Evolutionary conservation across 2,113 vertebrate genomes (phyloP).

Genomic region (Stomatorhinus ivindoensis): DNA sequence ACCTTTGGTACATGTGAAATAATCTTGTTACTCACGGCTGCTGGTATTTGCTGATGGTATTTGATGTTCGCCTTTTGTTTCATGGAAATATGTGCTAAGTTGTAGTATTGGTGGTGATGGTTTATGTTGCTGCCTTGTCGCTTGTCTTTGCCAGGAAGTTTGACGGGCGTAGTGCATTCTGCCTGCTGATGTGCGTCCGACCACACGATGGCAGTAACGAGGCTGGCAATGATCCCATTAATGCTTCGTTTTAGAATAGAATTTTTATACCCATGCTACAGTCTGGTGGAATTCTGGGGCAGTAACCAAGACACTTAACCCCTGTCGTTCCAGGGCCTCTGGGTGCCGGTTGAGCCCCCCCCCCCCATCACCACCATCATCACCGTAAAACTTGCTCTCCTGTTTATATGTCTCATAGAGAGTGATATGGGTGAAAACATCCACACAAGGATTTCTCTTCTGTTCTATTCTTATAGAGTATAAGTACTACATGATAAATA

Average conservation of each 20-base stretch:
- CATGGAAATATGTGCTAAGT: background rate
- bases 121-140: background rate
- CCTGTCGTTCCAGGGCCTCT: background rate
- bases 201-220: constrained; percentile 69
- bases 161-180: background rate
- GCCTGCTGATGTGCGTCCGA: constrained; percentile 1
- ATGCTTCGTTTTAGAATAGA: background rate
- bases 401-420: background rate
- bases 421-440: background rate
- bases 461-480: background rate
- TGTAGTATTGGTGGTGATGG: background rate
- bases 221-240: background rate
- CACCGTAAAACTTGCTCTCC: no score
- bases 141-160: background rate
- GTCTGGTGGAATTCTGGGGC: background rate
- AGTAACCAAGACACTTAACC: background rate
- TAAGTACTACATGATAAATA: background rate
- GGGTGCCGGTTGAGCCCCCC: background rate
- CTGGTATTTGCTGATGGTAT: background rate
- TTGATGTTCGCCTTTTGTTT: background rate
- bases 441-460: background rate
- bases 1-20: background rate
- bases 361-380: no score
- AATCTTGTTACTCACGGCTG: background rate
- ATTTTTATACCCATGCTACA: background rate